Percentiles rank a stretch among this genome's conserved stretches.
Conservation (phyloP, 2,797 vertebrate species). For the Pseudotriccus pelzelni region DNA sequence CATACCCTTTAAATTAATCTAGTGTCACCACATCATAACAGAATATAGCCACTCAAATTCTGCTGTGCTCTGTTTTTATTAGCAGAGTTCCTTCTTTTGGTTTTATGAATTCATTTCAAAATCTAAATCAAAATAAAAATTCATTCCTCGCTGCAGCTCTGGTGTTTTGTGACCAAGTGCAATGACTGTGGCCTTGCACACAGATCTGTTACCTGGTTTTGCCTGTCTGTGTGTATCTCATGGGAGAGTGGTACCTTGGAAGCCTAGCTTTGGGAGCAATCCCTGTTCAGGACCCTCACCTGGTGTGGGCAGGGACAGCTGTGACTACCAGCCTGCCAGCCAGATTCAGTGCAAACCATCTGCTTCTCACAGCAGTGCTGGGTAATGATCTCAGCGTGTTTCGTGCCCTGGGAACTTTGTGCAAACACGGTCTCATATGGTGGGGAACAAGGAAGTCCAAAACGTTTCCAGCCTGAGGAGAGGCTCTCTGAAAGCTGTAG, state of each 20-base stretch:
- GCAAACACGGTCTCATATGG: not conserved
- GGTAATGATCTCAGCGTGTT: not conserved
- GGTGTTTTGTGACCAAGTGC: not conserved
- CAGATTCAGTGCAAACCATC: not conserved
- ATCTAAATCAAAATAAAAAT: not conserved
- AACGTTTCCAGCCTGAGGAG: not conserved
- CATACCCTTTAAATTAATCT: not conserved
- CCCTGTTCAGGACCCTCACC: not conserved
- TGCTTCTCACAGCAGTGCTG: not conserved
- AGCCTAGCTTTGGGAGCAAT: not conserved
- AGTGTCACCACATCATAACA: not conserved
- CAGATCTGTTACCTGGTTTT: not conserved
- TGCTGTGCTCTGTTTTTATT: not conserved
- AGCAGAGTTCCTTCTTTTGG: not conserved
- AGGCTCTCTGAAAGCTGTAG: not conserved
- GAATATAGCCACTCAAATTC: not conserved
- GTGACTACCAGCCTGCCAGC: not conserved
- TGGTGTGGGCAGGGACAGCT: rapidly evolving
- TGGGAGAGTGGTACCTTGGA: rapidly evolving
- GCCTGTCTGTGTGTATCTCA: rapidly evolving
- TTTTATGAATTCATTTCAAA: not conserved
- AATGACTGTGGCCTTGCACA: not conserved
- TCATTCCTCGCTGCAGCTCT: not conserved
- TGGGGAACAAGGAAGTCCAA: not conserved
- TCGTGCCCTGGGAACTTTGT: not conserved